These are phyloP conservation scores for Eupithecia subumbrata DNA, from an alignment of 2,888 invertebrate species.

Conservation along the genomic window DNA sequence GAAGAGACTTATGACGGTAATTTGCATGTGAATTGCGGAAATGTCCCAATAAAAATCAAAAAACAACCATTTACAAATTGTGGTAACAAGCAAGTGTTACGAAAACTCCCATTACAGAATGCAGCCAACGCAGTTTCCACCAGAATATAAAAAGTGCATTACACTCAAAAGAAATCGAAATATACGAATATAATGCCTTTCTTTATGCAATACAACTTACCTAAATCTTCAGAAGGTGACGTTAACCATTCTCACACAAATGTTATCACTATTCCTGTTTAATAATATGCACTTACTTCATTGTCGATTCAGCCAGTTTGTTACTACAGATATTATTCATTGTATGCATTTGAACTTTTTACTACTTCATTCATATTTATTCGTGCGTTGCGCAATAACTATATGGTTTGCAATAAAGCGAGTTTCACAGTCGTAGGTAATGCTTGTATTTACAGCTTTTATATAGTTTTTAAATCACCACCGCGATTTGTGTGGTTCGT, in stretches of 20 bases:
- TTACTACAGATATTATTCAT: conserved; percentile 20
- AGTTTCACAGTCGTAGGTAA: conserved; percentile 38
- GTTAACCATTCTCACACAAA: conserved; percentile 38
- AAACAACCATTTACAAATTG: conserved; percentile 28
- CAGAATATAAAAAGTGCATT: conserved; percentile 33
- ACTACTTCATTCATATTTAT: conserved; percentile 47
- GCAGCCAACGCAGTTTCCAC: conserved; percentile 37
- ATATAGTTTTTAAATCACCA: conserved; percentile 46
- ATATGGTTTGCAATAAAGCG: conserved; percentile 39
- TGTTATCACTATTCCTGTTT: conserved; percentile 26
- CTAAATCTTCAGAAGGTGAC: conserved; percentile 25
- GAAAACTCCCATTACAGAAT: conserved; percentile 35
- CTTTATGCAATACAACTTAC: conserved; percentile 33
- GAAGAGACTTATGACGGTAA: background rate
- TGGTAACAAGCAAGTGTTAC: conserved; percentile 33
- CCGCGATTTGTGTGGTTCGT: conserved; percentile 3
- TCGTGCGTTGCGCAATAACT: conserved; percentile 42
- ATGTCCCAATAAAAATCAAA: conserved; percentile 35
- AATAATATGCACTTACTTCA: conserved; percentile 31
- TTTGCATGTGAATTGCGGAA: conserved; percentile 20
- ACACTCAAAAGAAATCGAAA: conserved; percentile 26
- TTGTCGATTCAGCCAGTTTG: conserved; percentile 29
- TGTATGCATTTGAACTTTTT: conserved; percentile 34
- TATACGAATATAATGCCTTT: conserved; percentile 9
- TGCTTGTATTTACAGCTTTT: conserved; percentile 44